A percentile compares a stretch with the other conserved stretches of the same genome.
Conservation (phyloP, 2,797 vertebrate species). For the Emydoidea blandingii region DNA sequence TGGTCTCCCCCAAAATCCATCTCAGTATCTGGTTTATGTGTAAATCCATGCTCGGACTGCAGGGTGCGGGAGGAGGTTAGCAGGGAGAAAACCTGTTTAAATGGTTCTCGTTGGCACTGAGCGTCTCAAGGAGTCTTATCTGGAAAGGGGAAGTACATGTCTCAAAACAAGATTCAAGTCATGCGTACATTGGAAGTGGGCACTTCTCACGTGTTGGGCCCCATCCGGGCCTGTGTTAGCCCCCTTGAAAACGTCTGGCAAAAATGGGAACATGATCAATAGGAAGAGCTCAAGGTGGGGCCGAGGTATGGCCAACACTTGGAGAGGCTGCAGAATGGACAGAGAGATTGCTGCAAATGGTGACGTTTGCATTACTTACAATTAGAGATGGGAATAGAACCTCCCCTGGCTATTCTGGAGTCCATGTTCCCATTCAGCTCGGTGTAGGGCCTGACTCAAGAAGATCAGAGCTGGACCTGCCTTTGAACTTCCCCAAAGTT, state of each 20-base stretch:
- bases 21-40: not conserved
- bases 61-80: not conserved
- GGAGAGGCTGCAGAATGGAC: not conserved
- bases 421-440: accelerated
- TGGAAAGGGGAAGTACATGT: not conserved
- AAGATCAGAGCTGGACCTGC: not conserved
- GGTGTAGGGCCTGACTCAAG: accelerated
- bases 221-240: not conserved
- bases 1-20: not conserved
- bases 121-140: not conserved
- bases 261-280: not conserved
- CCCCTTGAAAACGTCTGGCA: not conserved
- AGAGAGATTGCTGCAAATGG: not conserved
- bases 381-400: not conserved
- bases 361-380: not conserved
- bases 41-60: not conserved
- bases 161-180: not conserved
- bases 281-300: not conserved
- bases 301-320: not conserved
- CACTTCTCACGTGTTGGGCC: not conserved
- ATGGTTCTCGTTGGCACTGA: not conserved
- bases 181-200: not conserved
- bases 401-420: not conserved
- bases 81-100: not conserved
- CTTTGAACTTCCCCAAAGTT: not conserved